Percentiles rank a stretch among this genome's conserved stretches.
Evolutionary conservation across 2,797 vertebrate species (phyloP).

Genomic region (Coregonus suidteri): DNA sequence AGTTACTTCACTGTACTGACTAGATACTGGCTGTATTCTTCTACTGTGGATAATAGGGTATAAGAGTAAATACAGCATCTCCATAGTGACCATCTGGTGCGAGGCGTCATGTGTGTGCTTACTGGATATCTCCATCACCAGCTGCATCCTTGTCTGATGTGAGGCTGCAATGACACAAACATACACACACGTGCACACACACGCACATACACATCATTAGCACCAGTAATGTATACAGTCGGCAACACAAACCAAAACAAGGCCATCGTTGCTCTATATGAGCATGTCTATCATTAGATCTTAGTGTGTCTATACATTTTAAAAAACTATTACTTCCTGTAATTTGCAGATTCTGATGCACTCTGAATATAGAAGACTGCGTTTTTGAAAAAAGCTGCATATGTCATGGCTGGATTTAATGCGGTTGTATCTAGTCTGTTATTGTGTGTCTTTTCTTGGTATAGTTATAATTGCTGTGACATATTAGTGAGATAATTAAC

Average conservation of each 20-base stretch:
- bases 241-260: constrained; percentile 25
- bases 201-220: constrained; percentile 20
- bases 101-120: constrained; percentile 35
- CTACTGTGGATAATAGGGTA: constrained; percentile 21
- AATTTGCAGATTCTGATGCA: constrained; percentile 48
- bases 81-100: constrained; percentile 40
- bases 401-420: not conserved
- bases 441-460: not conserved
- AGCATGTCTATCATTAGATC: constrained; percentile 48
- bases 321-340: constrained; percentile 34
- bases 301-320: not conserved
- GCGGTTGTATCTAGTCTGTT: not conserved
- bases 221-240: not conserved
- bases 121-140: constrained; percentile 84
- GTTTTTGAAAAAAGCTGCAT: not conserved
- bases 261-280: constrained; percentile 33
- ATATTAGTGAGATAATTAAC: too few relatives aligned
- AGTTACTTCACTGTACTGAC: constrained; percentile 12
- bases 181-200: constrained; percentile 33
- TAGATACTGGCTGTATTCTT: constrained; percentile 21
- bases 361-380: constrained; percentile 25
- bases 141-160: constrained; percentile 80
- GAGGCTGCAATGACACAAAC: constrained; percentile 69
- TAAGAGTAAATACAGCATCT: constrained; percentile 24
- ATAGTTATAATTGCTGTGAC: too few relatives aligned